phyloP scores from a whole-genome alignment of 2,797 vertebrate species.

The Betta splendens region DNA sequence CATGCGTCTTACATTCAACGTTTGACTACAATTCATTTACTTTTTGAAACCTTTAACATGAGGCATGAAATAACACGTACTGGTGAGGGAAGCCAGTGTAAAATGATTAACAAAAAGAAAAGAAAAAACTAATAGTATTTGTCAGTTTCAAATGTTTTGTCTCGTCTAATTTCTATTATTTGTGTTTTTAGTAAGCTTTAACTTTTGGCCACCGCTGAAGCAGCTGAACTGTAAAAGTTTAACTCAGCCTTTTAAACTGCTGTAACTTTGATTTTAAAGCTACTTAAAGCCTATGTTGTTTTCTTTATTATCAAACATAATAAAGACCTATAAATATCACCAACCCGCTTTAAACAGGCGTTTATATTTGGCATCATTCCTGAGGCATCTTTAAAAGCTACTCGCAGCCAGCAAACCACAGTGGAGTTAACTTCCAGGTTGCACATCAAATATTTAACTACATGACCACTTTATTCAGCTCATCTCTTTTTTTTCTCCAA shows the following conservation, averaged over 20 bases:
- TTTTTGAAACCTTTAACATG: neutral
- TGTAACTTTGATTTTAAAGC: constrained; percentile 1
- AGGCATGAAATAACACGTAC: neutral
- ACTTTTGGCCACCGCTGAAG: constrained; percentile 14
- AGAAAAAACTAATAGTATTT: neutral
- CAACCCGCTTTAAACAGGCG: constrained; percentile 17
- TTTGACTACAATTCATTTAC: too few species aligned
- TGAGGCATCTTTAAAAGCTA: constrained; percentile 35
- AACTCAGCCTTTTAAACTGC: neutral
- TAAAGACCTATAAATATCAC: constrained; percentile 37
- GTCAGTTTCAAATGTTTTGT: too few species aligned
- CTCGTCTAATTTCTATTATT: neutral
- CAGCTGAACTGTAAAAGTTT: neutral
- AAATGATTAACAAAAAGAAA: neutral
- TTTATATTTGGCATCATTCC: constrained; percentile 46
- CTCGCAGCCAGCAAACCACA: constrained; percentile 53
- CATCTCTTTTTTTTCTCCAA: constrained; percentile 46
- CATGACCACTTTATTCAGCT: constrained; percentile 72
- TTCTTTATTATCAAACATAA: constrained; percentile 19
- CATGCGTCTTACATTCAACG: neutral
- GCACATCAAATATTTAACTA: constrained; percentile 74
- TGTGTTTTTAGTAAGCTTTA: neutral
- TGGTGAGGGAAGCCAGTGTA: neutral
- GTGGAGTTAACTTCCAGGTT: constrained; percentile 73
- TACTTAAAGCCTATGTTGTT: constrained; percentile 4